These are phyloP conservation scores for Phyllostomus discolor DNA, from an alignment of 2,113 vertebrate species.

Conservation along the genomic window DNA sequence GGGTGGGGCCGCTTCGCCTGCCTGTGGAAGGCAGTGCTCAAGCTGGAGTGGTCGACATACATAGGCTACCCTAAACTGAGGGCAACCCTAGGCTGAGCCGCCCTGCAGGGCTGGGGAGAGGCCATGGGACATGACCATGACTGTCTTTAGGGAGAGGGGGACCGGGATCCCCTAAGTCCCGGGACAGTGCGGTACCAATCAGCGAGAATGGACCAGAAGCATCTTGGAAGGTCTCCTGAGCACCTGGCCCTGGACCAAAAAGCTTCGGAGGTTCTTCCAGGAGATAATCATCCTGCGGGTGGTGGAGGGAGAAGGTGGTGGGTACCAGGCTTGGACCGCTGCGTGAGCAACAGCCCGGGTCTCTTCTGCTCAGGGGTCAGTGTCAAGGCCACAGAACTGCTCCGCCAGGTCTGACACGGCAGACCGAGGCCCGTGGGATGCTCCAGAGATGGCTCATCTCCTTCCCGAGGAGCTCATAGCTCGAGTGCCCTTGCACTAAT, in stretches of 20 bases:
- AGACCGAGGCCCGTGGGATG: rapidly evolving
- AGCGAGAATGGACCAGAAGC: neutral
- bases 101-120: neutral
- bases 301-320: neutral
- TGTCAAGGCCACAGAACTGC: neutral
- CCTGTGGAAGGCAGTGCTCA: neutral
- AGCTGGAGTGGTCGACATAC: neutral
- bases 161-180: neutral
- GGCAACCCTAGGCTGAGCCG: neutral
- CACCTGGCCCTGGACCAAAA: neutral
- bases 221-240: neutral
- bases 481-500: neutral
- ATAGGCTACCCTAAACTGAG: no score
- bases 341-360: neutral
- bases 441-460: neutral
- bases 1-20: neutral
- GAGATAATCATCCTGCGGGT: neutral
- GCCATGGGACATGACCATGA: neutral
- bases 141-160: neutral
- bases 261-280: neutral
- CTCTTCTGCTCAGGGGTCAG: neutral
- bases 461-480: neutral
- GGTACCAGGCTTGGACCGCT: neutral
- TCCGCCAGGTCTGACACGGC: neutral
- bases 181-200: neutral